These are phyloP conservation scores for Cheilosia soror DNA, from an alignment of 2,888 invertebrate genomes.

Conservation along the genomic window DNA sequence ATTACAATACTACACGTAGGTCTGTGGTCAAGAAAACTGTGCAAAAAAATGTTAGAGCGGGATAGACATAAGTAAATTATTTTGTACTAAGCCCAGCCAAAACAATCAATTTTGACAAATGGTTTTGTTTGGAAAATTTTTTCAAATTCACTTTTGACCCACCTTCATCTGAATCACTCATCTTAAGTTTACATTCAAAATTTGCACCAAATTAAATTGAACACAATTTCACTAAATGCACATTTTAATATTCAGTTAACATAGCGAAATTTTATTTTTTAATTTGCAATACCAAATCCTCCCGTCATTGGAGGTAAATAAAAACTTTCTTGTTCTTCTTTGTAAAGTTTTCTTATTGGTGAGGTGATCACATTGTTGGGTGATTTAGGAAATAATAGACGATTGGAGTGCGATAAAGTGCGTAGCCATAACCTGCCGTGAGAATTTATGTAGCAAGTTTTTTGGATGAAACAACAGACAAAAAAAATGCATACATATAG, in stretches of 20 bases:
- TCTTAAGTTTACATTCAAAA: slow-evolving; percentile 45
- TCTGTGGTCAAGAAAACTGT: slow-evolving; percentile 3
- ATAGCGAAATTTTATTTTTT: slow-evolving; percentile 19
- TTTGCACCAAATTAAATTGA: slow-evolving; percentile 14
- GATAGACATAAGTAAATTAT: slow-evolving; percentile 5
- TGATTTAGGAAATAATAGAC: neutral
- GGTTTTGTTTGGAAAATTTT: slow-evolving; percentile 22
- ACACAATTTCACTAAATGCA: slow-evolving; percentile 9
- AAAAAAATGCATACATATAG: too few relatives aligned
- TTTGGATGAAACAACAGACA: too few relatives aligned
- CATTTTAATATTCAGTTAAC: slow-evolving; percentile 26
- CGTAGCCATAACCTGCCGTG: too few relatives aligned
- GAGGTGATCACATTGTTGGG: neutral
- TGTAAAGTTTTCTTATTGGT: slow-evolving; percentile 19
- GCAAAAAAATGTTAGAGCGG: slow-evolving; percentile 9
- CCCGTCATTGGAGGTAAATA: slow-evolving; percentile 49
- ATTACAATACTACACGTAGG: slow-evolving; percentile 9
- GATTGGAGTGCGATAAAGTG: too few relatives aligned
- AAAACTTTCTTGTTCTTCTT: slow-evolving; percentile 46
- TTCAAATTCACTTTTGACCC: slow-evolving; percentile 55
- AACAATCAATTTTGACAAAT: slow-evolving; percentile 60
- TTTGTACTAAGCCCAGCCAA: slow-evolving; percentile 29
- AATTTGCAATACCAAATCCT: slow-evolving; percentile 10
- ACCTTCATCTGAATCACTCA: slow-evolving; percentile 80
- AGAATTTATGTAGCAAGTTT: too few relatives aligned